Evolutionary conservation across 1,140 invertebrate genomes (phyloP).

Genomic region (Ceratina australensis): DNA sequence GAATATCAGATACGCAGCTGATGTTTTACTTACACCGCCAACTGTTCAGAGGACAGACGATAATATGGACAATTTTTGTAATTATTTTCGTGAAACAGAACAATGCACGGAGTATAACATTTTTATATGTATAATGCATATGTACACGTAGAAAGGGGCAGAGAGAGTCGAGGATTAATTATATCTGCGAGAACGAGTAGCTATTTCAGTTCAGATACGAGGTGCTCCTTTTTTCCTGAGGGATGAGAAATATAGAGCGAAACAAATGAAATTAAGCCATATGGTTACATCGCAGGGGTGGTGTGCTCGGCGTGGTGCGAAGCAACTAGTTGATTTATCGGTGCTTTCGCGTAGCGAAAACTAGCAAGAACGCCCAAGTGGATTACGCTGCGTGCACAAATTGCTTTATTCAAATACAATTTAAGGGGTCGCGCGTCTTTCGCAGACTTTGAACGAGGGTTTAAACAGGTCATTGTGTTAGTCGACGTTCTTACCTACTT

Average conservation of each 20-base stretch:
- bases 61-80: not conserved
- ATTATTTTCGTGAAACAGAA: no score
- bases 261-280: conserved; percentile 69
- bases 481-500: conserved; percentile 5
- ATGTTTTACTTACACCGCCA: conserved; percentile 1
- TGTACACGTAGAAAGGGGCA: no score
- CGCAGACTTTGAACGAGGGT: conserved; percentile 54
- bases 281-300: conserved; percentile 76
- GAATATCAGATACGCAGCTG: not conserved
- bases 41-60: not conserved
- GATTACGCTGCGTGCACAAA: conserved; percentile 76
- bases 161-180: conserved; percentile 60
- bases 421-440: conserved; percentile 59
- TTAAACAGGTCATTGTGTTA: conserved; percentile 31
- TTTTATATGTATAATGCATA: no score
- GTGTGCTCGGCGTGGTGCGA: conserved; percentile 69
- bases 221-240: conserved; percentile 19
- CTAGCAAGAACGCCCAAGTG: conserved; percentile 72
- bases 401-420: conserved; percentile 78
- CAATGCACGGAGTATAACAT: no score
- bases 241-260: conserved; percentile 28
- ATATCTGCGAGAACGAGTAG: conserved; percentile 45
- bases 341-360: conserved; percentile 75
- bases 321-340: conserved; percentile 80
- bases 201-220: not conserved